Conservation (phyloP, 2,113 vertebrate species). For the Callochromis pleurospilus region DNA sequence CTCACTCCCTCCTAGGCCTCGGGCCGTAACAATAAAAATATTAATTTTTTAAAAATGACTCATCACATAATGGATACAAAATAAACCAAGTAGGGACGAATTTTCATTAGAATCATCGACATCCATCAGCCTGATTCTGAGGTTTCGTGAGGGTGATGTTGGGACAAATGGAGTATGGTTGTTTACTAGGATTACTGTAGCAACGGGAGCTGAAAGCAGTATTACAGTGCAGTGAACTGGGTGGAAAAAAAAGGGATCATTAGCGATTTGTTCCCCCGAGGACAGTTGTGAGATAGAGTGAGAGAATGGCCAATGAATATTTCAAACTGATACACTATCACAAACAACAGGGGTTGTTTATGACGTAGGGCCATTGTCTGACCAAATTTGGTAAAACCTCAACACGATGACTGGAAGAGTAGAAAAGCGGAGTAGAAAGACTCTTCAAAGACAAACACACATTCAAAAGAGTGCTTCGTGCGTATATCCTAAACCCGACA, state of each 20-base stretch:
- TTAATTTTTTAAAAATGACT: rapidly evolving
- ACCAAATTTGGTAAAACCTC: not conserved
- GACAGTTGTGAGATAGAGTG: not conserved
- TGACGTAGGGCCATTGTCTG: not conserved
- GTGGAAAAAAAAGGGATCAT: not conserved
- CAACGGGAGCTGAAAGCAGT: not conserved
- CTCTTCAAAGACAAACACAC: not conserved
- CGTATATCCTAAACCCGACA: not conserved
- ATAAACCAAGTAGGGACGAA: not conserved
- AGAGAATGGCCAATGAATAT: not conserved
- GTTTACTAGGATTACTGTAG: not conserved
- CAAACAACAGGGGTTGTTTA: not conserved
- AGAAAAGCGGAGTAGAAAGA: too few species aligned
- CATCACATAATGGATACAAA: not conserved
- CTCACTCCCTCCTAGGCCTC: too few species aligned
- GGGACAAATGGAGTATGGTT: not conserved
- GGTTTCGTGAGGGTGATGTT: not conserved
- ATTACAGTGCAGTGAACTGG: not conserved
- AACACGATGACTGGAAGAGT: not conserved
- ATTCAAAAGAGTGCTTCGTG: not conserved
- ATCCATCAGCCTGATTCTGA: not conserved
- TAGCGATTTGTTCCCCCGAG: not conserved
- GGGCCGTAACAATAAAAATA: not conserved
- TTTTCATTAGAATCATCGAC: not conserved
- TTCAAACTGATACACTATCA: not conserved